Conservation (phyloP, 2,113 vertebrate species). For the Nyctereutes procyonoides region DNA sequence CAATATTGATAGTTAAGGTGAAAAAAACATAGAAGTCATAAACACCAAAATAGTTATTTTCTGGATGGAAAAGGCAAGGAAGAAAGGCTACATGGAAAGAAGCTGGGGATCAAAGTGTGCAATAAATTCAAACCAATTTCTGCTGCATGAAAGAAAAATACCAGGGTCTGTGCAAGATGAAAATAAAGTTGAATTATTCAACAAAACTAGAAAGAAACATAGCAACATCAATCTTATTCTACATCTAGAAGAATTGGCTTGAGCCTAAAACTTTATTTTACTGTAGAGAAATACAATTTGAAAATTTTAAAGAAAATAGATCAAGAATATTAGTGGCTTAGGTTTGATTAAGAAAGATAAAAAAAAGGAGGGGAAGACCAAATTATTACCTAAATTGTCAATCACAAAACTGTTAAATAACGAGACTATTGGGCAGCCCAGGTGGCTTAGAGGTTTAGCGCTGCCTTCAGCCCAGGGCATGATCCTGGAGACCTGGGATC, state of each 20-base stretch:
- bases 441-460: too few relatives aligned
- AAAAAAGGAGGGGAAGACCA: neutral
- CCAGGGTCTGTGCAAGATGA: slow-evolving; percentile 22
- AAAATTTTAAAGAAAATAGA: neutral
- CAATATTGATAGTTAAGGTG: slow-evolving; percentile 44
- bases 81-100: slow-evolving; percentile 42
- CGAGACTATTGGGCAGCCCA: neutral
- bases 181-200: slow-evolving; percentile 66
- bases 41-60: slow-evolving; percentile 54
- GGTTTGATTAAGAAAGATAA: slow-evolving; percentile 13
- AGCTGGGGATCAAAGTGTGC: neutral
- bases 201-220: slow-evolving; percentile 25
- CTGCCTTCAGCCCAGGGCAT: too few relatives aligned
- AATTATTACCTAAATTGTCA: neutral
- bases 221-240: neutral
- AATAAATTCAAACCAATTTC: slow-evolving; percentile 73
- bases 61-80: slow-evolving; percentile 46
- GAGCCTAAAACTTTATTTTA: slow-evolving; percentile 23
- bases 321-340: neutral
- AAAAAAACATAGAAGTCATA: slow-evolving; percentile 35
- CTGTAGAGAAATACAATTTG: slow-evolving; percentile 2
- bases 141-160: slow-evolving; percentile 59
- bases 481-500: too few relatives aligned
- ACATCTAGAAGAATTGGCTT: neutral
- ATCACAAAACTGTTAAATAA: neutral